Evolutionary conservation across 2,888 invertebrate genomes (phyloP).

Genomic region (Desoria tigrina): DNA sequence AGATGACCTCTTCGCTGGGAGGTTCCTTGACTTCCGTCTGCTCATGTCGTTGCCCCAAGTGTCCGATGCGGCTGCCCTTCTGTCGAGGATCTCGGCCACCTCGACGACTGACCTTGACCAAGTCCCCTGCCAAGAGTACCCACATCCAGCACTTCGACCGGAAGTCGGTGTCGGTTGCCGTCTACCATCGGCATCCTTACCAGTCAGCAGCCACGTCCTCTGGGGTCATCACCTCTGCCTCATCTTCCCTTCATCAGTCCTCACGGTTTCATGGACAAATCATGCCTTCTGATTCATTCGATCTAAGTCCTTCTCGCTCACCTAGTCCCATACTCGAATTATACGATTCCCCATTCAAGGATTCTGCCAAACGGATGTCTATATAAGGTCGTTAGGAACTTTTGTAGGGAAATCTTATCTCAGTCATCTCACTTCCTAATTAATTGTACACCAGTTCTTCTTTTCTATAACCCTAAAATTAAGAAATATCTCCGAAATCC

Average conservation of each 20-base stretch:
- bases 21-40: constrained; percentile 55
- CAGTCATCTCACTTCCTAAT: too few species aligned
- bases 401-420: too few species aligned
- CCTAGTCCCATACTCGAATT: constrained; percentile 52
- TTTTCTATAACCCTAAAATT: too few species aligned
- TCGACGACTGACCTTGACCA: constrained; percentile 51
- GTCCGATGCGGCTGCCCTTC: constrained; percentile 45
- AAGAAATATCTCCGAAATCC: too few species aligned
- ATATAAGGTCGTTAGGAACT: constrained; percentile 33
- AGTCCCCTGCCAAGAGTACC: constrained; percentile 53
- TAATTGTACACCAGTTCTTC: too few species aligned
- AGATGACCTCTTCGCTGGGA: constrained; percentile 51
- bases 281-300: constrained; percentile 54
- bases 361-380: constrained; percentile 52
- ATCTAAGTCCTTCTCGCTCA: constrained; percentile 50
- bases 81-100: constrained; percentile 49
- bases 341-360: constrained; percentile 51
- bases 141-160: constrained; percentile 49
- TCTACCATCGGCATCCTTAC: constrained; percentile 51
- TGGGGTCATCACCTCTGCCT: constrained; percentile 24
- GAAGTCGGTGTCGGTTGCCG: constrained; percentile 50
- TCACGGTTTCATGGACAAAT: constrained; percentile 45
- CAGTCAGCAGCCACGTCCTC: constrained; percentile 36
- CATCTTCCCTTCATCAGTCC: constrained; percentile 30
- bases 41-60: constrained; percentile 55